Conservation (phyloP, 2,797 vertebrate genomes). For the Smutsia gigantea region DNA sequence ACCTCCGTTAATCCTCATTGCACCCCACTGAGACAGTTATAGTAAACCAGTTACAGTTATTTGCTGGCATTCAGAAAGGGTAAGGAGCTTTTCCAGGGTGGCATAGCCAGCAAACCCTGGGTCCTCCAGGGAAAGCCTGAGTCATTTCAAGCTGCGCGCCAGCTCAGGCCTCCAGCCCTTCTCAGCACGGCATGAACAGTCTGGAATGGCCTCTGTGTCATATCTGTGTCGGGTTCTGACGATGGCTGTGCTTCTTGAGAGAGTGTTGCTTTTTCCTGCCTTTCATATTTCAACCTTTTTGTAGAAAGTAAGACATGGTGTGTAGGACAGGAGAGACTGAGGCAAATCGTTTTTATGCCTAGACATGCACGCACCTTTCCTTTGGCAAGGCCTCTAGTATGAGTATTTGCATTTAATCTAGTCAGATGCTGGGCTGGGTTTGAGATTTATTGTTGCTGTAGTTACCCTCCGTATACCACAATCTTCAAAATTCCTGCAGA, state of each 20-base stretch:
- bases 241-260: not conserved
- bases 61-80: not conserved
- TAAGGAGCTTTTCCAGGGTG: fast-evolving
- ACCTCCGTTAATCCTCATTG: not conserved
- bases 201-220: not conserved
- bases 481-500: not conserved
- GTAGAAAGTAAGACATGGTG: not conserved
- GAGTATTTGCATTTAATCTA: not conserved
- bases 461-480: not conserved
- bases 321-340: not conserved
- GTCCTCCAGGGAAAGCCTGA: not conserved
- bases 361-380: not conserved
- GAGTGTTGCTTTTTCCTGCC: not conserved
- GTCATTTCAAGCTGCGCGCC: too few relatives aligned
- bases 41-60: not conserved
- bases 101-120: not conserved
- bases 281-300: not conserved
- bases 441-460: not conserved
- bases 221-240: not conserved
- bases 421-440: not conserved
- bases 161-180: not conserved
- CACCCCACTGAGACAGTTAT: fast-evolving
- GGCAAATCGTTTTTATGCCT: too few relatives aligned
- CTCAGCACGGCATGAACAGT: fast-evolving
- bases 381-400: not conserved